Percentiles rank a stretch among this genome's conserved stretches.
Conservation (phyloP, 2,797 vertebrate species). For the Tapirus indicus region DNA sequence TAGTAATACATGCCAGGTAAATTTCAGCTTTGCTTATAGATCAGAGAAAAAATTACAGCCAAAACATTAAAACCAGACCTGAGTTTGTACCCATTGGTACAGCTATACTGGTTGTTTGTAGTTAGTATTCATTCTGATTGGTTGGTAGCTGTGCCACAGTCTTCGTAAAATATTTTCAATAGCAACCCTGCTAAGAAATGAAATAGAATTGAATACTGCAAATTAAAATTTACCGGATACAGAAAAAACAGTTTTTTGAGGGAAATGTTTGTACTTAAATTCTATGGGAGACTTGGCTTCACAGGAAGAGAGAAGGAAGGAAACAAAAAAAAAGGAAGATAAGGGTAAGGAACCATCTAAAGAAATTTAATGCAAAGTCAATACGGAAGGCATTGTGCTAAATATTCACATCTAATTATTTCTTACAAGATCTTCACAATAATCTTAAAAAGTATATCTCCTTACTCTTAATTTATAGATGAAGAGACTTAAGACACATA, state of each 20-base stretch:
- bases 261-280: background rate
- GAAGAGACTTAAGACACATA: background rate
- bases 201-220: background rate
- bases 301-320: background rate
- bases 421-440: background rate
- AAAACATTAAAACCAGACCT: background rate
- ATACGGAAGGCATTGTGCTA: background rate
- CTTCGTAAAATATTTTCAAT: slow-evolving; percentile 5
- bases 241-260: background rate
- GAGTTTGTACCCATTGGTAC: background rate
- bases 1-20: background rate
- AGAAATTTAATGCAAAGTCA: background rate
- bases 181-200: background rate
- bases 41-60: background rate
- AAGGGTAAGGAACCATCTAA: background rate
- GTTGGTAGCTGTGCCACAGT: background rate
- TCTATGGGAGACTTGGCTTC: background rate
- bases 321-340: background rate
- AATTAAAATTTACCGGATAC: background rate
- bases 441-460: background rate
- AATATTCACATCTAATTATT: background rate
- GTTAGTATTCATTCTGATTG: background rate
- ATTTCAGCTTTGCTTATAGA: background rate
- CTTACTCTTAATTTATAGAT: background rate
- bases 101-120: background rate